Percentiles rank a stretch among this genome's conserved stretches.
Conservation (phyloP, 2,888 invertebrate species). For the Acleris emargana region DNA sequence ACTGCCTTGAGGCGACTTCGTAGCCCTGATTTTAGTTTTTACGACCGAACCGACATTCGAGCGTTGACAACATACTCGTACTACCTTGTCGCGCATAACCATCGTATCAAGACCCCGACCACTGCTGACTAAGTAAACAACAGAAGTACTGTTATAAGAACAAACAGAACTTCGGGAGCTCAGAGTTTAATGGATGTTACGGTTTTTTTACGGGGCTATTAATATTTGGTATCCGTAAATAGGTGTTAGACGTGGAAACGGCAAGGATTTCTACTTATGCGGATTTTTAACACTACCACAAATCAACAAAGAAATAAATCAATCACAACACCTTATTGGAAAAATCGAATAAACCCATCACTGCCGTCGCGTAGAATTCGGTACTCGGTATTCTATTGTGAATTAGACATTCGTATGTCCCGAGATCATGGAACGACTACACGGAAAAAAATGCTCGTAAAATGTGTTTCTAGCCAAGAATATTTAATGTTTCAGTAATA, state of each 20-base stretch:
- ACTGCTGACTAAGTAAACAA: slow-evolving; percentile 14
- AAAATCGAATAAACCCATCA: too few species aligned
- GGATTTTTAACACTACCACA: neutral
- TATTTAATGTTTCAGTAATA: too few species aligned
- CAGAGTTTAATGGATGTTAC: slow-evolving; percentile 25
- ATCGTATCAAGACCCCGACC: slow-evolving; percentile 25
- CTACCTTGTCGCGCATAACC: slow-evolving; percentile 21
- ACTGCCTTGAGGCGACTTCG: slow-evolving; percentile 46
- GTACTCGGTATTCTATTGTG: too few species aligned
- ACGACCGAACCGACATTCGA: slow-evolving; percentile 48
- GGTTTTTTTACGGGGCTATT: slow-evolving; percentile 38
- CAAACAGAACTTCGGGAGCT: slow-evolving; percentile 15
- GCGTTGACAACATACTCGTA: slow-evolving; percentile 36
- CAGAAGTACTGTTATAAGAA: neutral
- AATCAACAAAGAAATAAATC: too few species aligned
- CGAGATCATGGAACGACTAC: too few species aligned
- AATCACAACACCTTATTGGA: too few species aligned
- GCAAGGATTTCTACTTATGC: neutral
- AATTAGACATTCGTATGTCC: too few species aligned
- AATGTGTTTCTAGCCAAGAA: too few species aligned
- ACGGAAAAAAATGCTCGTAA: too few species aligned
- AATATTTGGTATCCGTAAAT: slow-evolving; percentile 27
- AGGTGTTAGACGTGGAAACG: slow-evolving; percentile 11
- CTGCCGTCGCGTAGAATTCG: too few species aligned
- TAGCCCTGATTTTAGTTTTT: slow-evolving; percentile 53